Evolutionary conservation across 2,797 vertebrate genomes (phyloP), one percentile per base, ranked within the genome.

Genomic region (Rhinoraja longicauda): DNA sequence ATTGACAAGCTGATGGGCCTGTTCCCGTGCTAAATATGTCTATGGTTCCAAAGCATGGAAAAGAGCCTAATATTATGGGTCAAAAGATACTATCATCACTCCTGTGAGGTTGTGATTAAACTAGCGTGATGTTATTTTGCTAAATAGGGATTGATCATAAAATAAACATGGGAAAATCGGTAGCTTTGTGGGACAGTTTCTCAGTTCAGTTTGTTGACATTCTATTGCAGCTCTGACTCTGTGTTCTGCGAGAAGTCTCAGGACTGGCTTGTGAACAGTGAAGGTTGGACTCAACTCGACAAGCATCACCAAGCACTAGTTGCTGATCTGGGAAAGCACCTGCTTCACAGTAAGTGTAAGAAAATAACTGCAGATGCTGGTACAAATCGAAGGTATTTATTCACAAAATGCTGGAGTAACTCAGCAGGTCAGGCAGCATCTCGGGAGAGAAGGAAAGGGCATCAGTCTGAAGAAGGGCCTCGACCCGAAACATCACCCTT

Each of bases 281-380:
- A 32, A 93, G 6, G 93, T 86, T 67, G 93, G 95, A 0, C 53
- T 96, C 93, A 95, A 10, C 93, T 94, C 19, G 76, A 93, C 70
- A 93, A 94, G 0, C 94, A 95, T 4, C 96, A 98, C 93, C 95
- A 96, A 92, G 93, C 96, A 86, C 84, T 97, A 93, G 96, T 96
- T 94, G 93, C 95, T 0, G 95, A 95, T 26, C 95, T 98, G 94
- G 96, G 96, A 82, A 95, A 97, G 93, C 98, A 98, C 64, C 94
- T 96, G 7, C 94, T 97, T 94, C 94, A 92, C 0, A 94, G 96
- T 96, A 94, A 95, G 77, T n/a, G n/a, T n/a, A n/a, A n/a, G n/a
- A n/a, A n/a, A n/a, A n/a, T n/a, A n/a, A n/a, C n/a, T n/a, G n/a
- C n/a, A n/a, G n/a, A n/a, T n/a, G n/a, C n/a, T n/a, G n/a, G n/a